A percentile compares a stretch with the other conserved stretches of the same genome.
Conservation (phyloP, 2,888 invertebrate species). For the Lamproptera curius region DNA sequence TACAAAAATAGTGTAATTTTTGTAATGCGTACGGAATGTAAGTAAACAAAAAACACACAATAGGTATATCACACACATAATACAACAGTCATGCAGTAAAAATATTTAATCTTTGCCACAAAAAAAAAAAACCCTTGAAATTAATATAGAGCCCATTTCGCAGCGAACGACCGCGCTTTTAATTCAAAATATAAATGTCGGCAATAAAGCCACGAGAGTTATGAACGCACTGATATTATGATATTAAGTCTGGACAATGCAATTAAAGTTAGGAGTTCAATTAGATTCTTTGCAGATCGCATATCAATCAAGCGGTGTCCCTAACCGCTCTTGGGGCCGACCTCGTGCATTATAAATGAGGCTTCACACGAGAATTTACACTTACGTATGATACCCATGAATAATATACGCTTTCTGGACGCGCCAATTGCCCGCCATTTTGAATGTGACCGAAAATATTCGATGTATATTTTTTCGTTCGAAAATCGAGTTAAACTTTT, state of each 20-base stretch:
- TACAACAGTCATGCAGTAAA: no score
- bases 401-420: conserved; percentile 8
- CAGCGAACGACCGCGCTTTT: no score
- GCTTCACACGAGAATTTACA: conserved; percentile 37
- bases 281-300: conserved; percentile 34
- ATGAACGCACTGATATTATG: conserved; percentile 1
- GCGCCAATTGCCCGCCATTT: background rate
- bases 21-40: no score
- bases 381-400: conserved; percentile 24
- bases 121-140: no score
- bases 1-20: no score
- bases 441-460: background rate
- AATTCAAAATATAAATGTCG: conserved; percentile 21
- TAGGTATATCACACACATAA: no score
- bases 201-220: conserved; percentile 10
- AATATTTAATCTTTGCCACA: no score
- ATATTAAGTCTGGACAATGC: conserved; percentile 26
- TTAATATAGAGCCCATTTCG: no score
- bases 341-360: conserved; percentile 52
- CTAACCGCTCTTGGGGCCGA: conserved; percentile 32
- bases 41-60: no score
- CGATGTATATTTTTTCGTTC: background rate
- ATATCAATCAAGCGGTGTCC: conserved; percentile 48
- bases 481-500: no score
- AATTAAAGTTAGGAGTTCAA: conserved; percentile 39